Evolutionary conservation across 2,113 vertebrate genomes (phyloP).

Genomic region (Oxygymnocypris stewartii): DNA sequence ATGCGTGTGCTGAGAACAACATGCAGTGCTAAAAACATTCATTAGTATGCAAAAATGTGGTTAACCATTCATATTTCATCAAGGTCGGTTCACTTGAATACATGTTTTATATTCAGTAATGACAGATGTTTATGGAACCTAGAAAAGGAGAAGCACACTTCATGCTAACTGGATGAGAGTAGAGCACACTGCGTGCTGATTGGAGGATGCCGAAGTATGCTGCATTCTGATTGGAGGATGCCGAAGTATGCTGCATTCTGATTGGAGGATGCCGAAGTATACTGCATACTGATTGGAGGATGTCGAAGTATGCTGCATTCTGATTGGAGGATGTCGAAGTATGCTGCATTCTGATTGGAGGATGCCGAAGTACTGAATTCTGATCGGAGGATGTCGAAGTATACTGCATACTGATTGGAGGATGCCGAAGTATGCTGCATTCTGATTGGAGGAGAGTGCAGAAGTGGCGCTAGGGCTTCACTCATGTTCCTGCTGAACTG

Average conservation of each 20-base stretch:
- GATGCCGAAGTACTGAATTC: conserved; percentile 27
- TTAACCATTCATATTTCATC: conserved; percentile 65
- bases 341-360: conserved; percentile 22
- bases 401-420: neutral
- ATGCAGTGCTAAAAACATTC: conserved; percentile 57
- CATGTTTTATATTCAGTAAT: conserved; percentile 35
- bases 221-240: conserved; percentile 33
- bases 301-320: neutral
- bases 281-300: conserved; percentile 31
- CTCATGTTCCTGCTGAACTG: conserved; percentile 87
- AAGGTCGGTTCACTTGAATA: conserved; percentile 17
- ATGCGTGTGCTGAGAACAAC: conserved; percentile 55
- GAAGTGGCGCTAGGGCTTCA: conserved; percentile 63
- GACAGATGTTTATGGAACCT: neutral
- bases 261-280: neutral
- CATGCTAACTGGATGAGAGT: neutral
- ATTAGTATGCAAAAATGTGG: conserved; percentile 55
- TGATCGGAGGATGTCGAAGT: conserved; percentile 34
- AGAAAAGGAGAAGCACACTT: neutral
- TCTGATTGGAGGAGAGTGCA: conserved; percentile 36
- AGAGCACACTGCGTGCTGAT: neutral
- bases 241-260: neutral
- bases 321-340: neutral
- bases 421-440: neutral
- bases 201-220: neutral